Conservation (phyloP, 2,888 invertebrate genomes). For the Troides aeacus region DNA sequence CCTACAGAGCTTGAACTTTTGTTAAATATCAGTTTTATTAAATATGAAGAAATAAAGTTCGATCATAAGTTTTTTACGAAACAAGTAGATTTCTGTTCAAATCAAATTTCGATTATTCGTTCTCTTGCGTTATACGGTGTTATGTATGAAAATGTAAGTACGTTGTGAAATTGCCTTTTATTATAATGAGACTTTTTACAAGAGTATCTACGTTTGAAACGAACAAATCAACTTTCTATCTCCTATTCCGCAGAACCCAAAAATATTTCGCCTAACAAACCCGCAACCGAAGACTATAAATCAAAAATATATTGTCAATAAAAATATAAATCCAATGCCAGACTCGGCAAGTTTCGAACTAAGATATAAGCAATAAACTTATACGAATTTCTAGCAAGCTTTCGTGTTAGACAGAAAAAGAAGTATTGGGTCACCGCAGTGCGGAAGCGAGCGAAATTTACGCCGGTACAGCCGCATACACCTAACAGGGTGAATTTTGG, state of each 20-base stretch:
- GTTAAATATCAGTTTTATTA: too few species aligned
- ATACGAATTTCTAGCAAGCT: constrained; percentile 25
- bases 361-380: constrained; percentile 29
- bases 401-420: constrained; percentile 28
- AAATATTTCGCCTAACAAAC: constrained; percentile 23
- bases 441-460: constrained; percentile 28
- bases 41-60: too few species aligned
- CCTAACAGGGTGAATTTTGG: neutral
- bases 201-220: too few species aligned
- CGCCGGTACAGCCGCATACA: constrained; percentile 18
- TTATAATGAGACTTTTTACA: too few species aligned
- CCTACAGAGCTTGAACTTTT: too few species aligned
- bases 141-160: too few species aligned
- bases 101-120: too few species aligned
- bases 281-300: constrained; percentile 22
- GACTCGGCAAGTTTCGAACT: constrained; percentile 22
- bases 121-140: too few species aligned
- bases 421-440: constrained; percentile 29
- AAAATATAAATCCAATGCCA: constrained; percentile 28
- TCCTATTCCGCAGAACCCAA: neutral
- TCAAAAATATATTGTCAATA: constrained; percentile 31
- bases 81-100: too few species aligned
- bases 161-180: too few species aligned
- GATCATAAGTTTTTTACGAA: too few species aligned
- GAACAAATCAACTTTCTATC: neutral